These are phyloP conservation scores for Jordanella pulchra DNA, from an alignment of 2,797 vertebrate species.

Conservation along the genomic window DNA sequence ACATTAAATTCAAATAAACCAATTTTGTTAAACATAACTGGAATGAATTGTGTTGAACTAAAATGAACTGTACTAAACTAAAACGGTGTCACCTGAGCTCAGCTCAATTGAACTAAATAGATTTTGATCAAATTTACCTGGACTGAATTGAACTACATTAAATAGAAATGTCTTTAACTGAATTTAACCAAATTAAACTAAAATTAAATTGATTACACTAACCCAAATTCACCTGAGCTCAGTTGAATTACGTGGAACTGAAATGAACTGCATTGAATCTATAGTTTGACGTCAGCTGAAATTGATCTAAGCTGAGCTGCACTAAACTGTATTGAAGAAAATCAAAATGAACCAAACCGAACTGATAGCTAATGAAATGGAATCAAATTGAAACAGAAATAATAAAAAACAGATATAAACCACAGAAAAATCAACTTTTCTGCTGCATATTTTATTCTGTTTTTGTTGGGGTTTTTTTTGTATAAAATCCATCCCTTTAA, in stretches of 20 bases:
- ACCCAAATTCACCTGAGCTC: not conserved
- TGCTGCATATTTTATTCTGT: constrained; percentile 70
- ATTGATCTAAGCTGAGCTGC: not conserved
- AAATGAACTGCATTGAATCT: not conserved
- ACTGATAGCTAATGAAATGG: too few species aligned
- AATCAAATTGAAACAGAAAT: not conserved
- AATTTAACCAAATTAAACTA: not conserved
- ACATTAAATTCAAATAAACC: too few species aligned
- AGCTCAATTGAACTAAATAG: not conserved
- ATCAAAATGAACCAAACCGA: not conserved
- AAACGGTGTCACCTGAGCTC: too few species aligned
- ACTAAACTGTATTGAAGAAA: not conserved
- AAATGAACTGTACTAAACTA: not conserved
- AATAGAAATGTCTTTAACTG: too few species aligned
- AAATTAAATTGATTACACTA: not conserved
- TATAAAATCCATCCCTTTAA: constrained; percentile 77
- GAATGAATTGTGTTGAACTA: not conserved
- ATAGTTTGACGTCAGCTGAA: not conserved
- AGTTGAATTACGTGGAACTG: not conserved
- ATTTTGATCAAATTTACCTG: not conserved
- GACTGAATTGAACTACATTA: not conserved
- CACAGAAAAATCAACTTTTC: constrained; percentile 33
- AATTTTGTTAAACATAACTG: not conserved
- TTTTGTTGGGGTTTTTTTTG: too few species aligned
- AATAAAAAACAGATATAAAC: not conserved